Percentiles rank a stretch among this genome's conserved stretches.
Evolutionary conservation across 2,797 vertebrate genomes (phyloP).

Genomic region (Enteromius trimaculatus): DNA sequence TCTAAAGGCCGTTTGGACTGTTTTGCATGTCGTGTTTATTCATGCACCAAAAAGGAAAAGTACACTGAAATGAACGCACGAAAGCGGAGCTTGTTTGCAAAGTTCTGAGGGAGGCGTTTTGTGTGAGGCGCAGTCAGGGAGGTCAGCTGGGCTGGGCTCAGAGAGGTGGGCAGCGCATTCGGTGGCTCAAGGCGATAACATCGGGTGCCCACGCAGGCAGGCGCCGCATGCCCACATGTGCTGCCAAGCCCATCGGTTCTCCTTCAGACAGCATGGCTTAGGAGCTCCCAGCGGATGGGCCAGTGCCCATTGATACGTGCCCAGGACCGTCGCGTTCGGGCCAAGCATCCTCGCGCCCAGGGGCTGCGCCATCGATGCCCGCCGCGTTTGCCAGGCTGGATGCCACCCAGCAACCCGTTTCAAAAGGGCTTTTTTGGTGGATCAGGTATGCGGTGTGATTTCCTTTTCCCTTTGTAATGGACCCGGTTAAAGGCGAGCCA

Average conservation of each 20-base stretch:
- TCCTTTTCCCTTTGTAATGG: conserved; percentile 83
- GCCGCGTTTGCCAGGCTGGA: conserved; percentile 80
- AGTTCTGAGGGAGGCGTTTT: conserved; percentile 59
- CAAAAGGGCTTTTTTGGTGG: conserved; percentile 80
- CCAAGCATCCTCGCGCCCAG: conserved; percentile 80
- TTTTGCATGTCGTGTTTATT: conserved; percentile 60
- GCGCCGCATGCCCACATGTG: conserved; percentile 75
- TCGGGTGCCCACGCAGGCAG: conserved; percentile 66
- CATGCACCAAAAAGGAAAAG: conserved; percentile 40
- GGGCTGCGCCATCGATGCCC: conserved; percentile 81
- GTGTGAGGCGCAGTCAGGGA: conserved; percentile 67
- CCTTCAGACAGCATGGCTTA: conserved; percentile 83
- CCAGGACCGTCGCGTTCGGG: conserved; percentile 79
- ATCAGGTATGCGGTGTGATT: conserved; percentile 85
- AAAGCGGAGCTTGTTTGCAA: conserved; percentile 58
- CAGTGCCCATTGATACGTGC: conserved; percentile 80
- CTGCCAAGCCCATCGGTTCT: conserved; percentile 83
- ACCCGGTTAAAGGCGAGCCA: conserved; percentile 78
- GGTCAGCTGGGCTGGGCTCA: conserved; percentile 60
- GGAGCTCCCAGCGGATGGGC: conserved; percentile 81
- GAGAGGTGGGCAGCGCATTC: conserved; percentile 57
- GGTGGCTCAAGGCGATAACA: conserved; percentile 78
- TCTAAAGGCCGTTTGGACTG: conserved; percentile 26
- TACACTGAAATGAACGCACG: conserved; percentile 30
- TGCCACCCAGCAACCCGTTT: conserved; percentile 81